Conservation (phyloP, 2,797 vertebrate species). For the Darevskia nairensis region DNA sequence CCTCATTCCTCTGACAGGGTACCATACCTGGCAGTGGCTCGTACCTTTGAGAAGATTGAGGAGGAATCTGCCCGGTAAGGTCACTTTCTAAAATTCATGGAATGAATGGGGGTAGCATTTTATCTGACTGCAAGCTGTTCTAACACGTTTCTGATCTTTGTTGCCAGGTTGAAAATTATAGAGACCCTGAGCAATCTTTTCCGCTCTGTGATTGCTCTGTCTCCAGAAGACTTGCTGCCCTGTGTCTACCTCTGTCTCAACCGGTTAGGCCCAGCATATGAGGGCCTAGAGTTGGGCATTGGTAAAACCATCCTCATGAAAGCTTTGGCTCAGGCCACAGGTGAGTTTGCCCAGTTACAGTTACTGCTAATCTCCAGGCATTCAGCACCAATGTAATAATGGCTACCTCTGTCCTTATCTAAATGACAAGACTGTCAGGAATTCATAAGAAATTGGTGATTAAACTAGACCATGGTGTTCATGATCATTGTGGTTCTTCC, state of each 20-base stretch:
- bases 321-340: conserved; percentile 92
- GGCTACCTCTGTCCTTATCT: background rate
- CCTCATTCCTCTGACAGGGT: conserved; percentile 76
- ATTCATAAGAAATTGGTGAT: background rate
- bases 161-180: conserved; percentile 87
- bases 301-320: conserved; percentile 91
- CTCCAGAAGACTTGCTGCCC: conserved; percentile 86
- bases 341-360: conserved; percentile 67
- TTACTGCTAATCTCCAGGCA: background rate
- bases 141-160: background rate
- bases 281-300: conserved; percentile 90
- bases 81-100: background rate
- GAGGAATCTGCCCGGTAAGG: conserved; percentile 89
- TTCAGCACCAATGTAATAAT: too few species aligned
- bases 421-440: background rate
- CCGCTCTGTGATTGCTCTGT: conserved; percentile 87
- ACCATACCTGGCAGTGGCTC: conserved; percentile 91
- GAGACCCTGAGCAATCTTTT: conserved; percentile 91
- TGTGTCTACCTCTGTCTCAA: conserved; percentile 91
- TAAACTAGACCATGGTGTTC: background rate
- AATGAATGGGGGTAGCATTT: background rate
- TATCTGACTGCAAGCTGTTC: background rate
- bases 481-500: background rate
- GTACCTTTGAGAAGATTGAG: conserved; percentile 92
- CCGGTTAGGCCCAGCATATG: conserved; percentile 89